Evolutionary conservation across 2,113 vertebrate species (phyloP).

Genomic region (Syrmaticus mikado): DNA sequence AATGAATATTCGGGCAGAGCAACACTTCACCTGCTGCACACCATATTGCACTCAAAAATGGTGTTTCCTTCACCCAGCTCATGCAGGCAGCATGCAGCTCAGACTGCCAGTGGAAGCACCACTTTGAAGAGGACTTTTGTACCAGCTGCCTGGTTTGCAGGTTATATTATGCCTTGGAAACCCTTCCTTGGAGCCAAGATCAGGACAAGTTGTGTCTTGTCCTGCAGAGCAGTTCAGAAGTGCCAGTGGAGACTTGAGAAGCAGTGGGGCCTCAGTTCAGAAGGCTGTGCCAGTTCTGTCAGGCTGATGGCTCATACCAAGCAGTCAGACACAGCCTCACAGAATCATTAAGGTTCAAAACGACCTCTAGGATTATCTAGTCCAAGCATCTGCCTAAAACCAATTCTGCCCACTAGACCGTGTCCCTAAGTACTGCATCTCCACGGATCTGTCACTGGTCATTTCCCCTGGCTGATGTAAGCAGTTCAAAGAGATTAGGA

Average conservation of each 20-base stretch:
- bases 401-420: too few species aligned
- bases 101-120: rapidly evolving
- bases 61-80: not conserved
- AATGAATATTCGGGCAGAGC: not conserved
- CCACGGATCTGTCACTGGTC: too few species aligned
- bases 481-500: not conserved
- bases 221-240: not conserved
- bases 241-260: not conserved
- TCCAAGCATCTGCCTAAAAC: too few species aligned
- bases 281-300: not conserved
- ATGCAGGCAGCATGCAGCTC: rapidly evolving
- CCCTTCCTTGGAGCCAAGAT: not conserved
- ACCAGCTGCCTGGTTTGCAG: not conserved
- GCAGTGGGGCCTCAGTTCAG: not conserved
- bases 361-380: too few species aligned
- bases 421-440: too few species aligned
- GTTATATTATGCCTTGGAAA: not conserved
- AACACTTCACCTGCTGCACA: not conserved
- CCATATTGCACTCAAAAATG: not conserved
- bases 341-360: too few species aligned
- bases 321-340: not conserved
- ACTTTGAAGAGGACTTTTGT: not conserved
- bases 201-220: conserved; percentile 28
- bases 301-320: not conserved
- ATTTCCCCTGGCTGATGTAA: rapidly evolving